Base-by-base conservation (phyloP, 2,888 invertebrate species). In the Teinopalpus imperialis region DNA sequence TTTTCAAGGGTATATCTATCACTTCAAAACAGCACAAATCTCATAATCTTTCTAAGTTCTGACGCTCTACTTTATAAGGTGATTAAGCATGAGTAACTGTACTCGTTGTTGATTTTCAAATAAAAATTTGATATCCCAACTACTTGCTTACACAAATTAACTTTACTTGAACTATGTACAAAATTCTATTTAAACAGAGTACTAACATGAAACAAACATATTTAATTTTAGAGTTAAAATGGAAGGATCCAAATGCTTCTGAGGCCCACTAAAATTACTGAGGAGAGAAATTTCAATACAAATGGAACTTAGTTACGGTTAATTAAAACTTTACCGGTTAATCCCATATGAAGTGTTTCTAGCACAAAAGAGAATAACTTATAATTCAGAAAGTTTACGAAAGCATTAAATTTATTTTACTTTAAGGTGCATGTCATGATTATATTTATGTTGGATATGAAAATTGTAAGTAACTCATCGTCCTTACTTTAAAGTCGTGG, bases 271-370 rank as follows among this genome's bases (percentile, higher is more conserved):
- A n/a, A 36, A 43, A 43, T 30, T 36, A 30, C 36, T 23, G 29
- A 30, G 29, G 29, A 36, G 29, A 10, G 43, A 30, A 43, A 30
- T 43, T 43, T 30, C 30, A 30, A 35, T 30, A 36, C 23, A 36
- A 43, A 35, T 43, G 13, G n/a, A 27, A 35, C 35, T 43, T 12
- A 43, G 27, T 35, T 36, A 43, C 21, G 29, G 29, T 32, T 44
- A 32, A 44, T 39, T 39, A 39, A 39, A 44, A 44, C 37, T 37
- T 39, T 31, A 18, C 24, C 32, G 37, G 26, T 32, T 39, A 26
- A 39, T 44, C 39, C 32, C 36, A 36, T 39, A 16, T 44, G 31
- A 44, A 26, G 30, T 26, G 26, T 44, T 44, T 44, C 18, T 39
- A 31, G 24, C 12, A 24, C 18, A 20, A 39, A 39, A 18, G 24